Percentiles rank a stretch among this genome's conserved stretches.
phyloP scores from a whole-genome alignment of 2,888 invertebrate species.

The Sipunculus nudus region DNA sequence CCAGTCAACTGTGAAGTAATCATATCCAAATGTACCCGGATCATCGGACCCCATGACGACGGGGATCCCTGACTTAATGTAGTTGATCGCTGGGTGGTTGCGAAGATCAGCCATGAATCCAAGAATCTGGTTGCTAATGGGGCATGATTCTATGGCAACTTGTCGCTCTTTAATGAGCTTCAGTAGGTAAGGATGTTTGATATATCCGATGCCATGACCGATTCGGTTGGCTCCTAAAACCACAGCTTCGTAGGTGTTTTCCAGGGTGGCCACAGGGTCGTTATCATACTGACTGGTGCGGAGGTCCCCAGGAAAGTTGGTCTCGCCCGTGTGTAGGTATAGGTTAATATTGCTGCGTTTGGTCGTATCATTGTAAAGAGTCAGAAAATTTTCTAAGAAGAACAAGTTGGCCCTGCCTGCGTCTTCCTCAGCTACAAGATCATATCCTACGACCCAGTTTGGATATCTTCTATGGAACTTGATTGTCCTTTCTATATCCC shows the following conservation, averaged over 20 bases:
- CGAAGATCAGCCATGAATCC: constrained; percentile 41
- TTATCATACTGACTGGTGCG: constrained; percentile 17
- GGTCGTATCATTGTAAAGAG: constrained; percentile 12
- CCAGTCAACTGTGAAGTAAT: constrained; percentile 44
- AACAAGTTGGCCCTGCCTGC: constrained; percentile 33
- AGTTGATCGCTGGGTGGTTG: constrained; percentile 40
- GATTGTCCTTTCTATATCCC: constrained; percentile 21
- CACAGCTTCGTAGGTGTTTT: constrained; percentile 44
- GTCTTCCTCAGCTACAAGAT: constrained; percentile 40
- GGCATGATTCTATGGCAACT: constrained; percentile 39
- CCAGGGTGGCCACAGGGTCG: constrained; percentile 36
- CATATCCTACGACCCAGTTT: constrained; percentile 36
- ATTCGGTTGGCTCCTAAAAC: constrained; percentile 37
- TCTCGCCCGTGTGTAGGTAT: constrained; percentile 39
- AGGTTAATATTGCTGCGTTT: constrained; percentile 22
- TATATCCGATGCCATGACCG: constrained; percentile 41
- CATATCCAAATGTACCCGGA: constrained; percentile 46
- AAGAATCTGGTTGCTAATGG: constrained; percentile 43
- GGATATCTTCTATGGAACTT: constrained; percentile 30
- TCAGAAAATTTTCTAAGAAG: constrained; percentile 30
- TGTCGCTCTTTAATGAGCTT: constrained; percentile 20
- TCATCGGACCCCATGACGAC: constrained; percentile 45
- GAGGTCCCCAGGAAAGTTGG: constrained; percentile 40
- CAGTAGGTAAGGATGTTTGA: constrained; percentile 40
- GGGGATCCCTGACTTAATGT: constrained; percentile 35